phyloP scores from a whole-genome alignment of 2,797 vertebrate species.

The Acanthiza pusilla region DNA sequence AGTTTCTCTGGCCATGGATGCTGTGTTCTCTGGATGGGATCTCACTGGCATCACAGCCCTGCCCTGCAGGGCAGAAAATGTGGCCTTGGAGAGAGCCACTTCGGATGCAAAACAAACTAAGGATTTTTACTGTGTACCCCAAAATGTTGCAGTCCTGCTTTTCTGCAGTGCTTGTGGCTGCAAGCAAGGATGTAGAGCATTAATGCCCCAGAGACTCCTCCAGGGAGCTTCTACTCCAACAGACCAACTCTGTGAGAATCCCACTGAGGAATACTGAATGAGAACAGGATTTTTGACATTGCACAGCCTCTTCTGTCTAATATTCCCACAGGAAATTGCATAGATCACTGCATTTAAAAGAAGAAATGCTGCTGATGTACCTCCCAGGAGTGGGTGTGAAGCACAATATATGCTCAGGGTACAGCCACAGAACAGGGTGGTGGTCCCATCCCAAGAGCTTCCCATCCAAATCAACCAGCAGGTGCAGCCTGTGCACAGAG shows the following conservation, averaged over 20 bases:
- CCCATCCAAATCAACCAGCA: background rate
- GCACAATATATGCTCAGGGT: fast-evolving
- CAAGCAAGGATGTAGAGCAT: fast-evolving
- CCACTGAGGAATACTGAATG: background rate
- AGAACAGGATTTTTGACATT: background rate
- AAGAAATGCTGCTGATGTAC: background rate
- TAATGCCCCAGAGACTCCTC: background rate
- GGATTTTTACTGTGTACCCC: background rate
- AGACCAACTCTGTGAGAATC: background rate
- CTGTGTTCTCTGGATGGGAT: background rate
- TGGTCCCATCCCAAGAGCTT: background rate
- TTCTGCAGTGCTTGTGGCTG: background rate
- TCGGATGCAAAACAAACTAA: background rate
- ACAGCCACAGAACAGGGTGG: background rate
- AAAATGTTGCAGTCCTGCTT: background rate
- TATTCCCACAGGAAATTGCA: background rate
- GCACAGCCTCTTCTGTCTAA: background rate
- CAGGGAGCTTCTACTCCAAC: background rate
- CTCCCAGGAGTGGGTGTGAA: background rate
- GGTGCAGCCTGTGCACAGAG: background rate
- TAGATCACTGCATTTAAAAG: background rate
- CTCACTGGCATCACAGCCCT: background rate
- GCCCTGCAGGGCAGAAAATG: background rate
- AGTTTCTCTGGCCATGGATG: background rate
- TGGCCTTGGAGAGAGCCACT: background rate